Conservation (phyloP, 2,797 vertebrate genomes). For the Sebastes taczanowskii region DNA sequence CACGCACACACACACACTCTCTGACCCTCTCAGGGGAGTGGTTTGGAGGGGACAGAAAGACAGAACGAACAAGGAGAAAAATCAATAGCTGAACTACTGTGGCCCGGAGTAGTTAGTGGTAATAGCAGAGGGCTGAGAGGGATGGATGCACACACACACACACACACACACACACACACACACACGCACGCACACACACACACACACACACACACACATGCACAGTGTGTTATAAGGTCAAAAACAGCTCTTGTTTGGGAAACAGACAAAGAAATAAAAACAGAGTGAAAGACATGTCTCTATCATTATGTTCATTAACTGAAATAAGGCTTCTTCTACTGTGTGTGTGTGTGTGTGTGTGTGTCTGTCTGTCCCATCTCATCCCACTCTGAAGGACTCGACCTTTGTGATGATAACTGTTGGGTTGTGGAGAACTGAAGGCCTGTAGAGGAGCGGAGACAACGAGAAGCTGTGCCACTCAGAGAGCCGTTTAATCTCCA, state of each 20-base stretch:
- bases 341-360: neutral
- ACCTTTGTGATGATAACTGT: slow-evolving; percentile 15
- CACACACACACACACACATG: neutral
- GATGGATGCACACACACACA: neutral
- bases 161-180: neutral
- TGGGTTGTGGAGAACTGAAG: neutral
- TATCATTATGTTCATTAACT: slow-evolving; percentile 11
- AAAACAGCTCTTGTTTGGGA: slow-evolving; percentile 22
- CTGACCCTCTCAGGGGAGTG: slow-evolving; percentile 8
- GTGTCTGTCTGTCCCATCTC: neutral
- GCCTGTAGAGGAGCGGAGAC: neutral
- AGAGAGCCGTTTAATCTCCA: neutral
- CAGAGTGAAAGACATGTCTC: neutral
- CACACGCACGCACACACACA: neutral
- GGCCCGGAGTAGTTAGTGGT: slow-evolving; percentile 62
- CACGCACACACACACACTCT: neutral
- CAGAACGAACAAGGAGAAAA: slow-evolving; percentile 46
- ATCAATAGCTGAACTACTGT: slow-evolving; percentile 68
- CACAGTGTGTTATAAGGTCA: slow-evolving; percentile 31
- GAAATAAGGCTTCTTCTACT: neutral
- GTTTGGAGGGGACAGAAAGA: slow-evolving; percentile 36
- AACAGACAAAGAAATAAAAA: slow-evolving; percentile 26
- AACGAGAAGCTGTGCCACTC: neutral
- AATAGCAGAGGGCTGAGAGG: slow-evolving; percentile 35
- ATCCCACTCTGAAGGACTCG: neutral